Conservation (phyloP, 2,888 invertebrate species). For the Dinocampus coccinellae region DNA sequence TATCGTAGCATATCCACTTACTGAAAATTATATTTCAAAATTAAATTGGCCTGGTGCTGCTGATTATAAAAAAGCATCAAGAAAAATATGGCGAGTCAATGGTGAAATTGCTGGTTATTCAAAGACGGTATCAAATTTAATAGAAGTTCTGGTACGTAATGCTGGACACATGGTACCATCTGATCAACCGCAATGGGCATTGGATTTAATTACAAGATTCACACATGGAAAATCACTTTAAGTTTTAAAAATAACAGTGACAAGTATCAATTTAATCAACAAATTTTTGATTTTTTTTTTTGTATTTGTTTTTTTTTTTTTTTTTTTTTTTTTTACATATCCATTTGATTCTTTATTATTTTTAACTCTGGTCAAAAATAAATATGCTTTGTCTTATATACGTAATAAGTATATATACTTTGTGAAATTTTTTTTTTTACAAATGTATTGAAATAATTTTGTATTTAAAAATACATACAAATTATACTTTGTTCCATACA, state of each 20-base stretch:
- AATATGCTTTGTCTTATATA: background rate
- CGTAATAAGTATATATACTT: background rate
- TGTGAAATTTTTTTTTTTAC: background rate
- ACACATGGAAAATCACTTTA: slow-evolving; percentile 61
- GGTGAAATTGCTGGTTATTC: slow-evolving; percentile 69
- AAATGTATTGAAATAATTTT: background rate
- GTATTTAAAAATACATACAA: background rate
- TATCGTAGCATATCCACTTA: slow-evolving; percentile 89
- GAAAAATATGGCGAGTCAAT: slow-evolving; percentile 68
- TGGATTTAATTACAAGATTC: slow-evolving; percentile 68
- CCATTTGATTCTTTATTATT: background rate
- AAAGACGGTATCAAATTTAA: slow-evolving; percentile 64
- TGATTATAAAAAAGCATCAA: slow-evolving; percentile 65
- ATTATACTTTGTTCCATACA: background rate
- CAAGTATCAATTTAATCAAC: background rate
- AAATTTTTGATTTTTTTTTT: too few relatives aligned
- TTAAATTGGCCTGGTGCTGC: slow-evolving; percentile 69
- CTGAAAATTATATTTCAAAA: slow-evolving; percentile 81
- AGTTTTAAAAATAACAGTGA: background rate
- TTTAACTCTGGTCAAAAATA: background rate
- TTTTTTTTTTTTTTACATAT: too few relatives aligned
- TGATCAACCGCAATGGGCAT: slow-evolving; percentile 70
- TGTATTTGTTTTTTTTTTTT: too few relatives aligned
- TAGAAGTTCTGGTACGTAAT: slow-evolving; percentile 67
- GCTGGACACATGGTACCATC: slow-evolving; percentile 72